phyloP scores from a whole-genome alignment of 2,113 vertebrate species.

The Gymnarchus niloticus region DNA sequence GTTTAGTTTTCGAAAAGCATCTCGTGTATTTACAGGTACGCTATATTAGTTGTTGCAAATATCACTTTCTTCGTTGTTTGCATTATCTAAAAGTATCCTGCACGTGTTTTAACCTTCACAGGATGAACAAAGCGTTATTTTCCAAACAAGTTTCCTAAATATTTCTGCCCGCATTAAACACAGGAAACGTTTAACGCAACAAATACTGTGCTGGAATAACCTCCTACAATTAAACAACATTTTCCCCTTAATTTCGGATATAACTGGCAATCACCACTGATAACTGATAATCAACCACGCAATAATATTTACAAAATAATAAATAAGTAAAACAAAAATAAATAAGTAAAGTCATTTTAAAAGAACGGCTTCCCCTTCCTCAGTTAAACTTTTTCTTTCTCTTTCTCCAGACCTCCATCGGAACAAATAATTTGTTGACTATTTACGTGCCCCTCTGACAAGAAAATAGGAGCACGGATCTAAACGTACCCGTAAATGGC shows the following conservation, averaged over 20 bases:
- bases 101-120: background rate
- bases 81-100: background rate
- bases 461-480: conserved; percentile 13
- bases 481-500: conserved; percentile 94
- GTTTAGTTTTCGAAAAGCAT: background rate
- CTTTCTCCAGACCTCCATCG: background rate
- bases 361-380: background rate
- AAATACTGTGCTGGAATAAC: too few species aligned
- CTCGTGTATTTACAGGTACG: background rate
- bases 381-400: background rate
- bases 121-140: background rate
- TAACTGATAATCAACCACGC: background rate
- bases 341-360: background rate
- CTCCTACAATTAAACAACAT: too few species aligned
- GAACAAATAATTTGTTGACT: background rate
- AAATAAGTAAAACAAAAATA: background rate
- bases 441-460: background rate
- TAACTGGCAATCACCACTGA: background rate
- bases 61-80: background rate
- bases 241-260: too few species aligned
- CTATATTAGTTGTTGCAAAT: background rate
- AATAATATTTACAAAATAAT: background rate
- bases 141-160: background rate
- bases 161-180: background rate
- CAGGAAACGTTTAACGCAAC: background rate